phyloP scores from a whole-genome alignment of 2,113 vertebrate species.

The Balaeniceps rex region DNA sequence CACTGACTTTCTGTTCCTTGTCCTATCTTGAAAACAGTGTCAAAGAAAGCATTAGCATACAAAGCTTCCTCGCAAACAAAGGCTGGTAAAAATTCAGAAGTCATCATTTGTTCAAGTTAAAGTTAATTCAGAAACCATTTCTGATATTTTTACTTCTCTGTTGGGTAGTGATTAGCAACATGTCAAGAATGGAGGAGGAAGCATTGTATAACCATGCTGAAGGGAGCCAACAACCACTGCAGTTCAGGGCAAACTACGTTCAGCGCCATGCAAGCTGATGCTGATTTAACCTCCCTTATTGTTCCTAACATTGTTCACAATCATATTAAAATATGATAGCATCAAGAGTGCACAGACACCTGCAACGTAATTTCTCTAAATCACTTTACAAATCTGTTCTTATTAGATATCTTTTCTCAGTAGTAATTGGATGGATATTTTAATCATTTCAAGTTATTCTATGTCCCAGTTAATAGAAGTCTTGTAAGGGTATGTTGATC shows the following conservation, averaged over 20 bases:
- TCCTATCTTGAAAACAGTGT: neutral
- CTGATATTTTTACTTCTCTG: neutral
- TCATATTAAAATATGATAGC: neutral
- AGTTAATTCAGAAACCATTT: neutral
- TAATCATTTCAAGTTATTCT: neutral
- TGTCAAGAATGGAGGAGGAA: neutral
- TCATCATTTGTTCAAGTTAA: neutral
- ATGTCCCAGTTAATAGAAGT: neutral
- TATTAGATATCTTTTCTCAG: neutral
- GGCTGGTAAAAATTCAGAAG: neutral
- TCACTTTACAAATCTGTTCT: neutral
- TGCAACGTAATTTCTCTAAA: neutral
- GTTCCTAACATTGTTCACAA: neutral
- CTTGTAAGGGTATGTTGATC: neutral
- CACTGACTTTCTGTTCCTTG: neutral
- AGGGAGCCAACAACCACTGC: neutral
- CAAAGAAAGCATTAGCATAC: neutral
- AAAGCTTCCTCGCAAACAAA: neutral
- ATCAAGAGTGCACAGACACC: neutral
- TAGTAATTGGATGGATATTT: neutral
- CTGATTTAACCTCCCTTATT: neutral
- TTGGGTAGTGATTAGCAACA: neutral
- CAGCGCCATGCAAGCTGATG: neutral
- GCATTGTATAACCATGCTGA: neutral
- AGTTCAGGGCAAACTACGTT: neutral